Evolutionary conservation across 2,113 vertebrate species (phyloP), one percentile per base, ranked within the genome.

Genomic region (Uria lomvia): DNA sequence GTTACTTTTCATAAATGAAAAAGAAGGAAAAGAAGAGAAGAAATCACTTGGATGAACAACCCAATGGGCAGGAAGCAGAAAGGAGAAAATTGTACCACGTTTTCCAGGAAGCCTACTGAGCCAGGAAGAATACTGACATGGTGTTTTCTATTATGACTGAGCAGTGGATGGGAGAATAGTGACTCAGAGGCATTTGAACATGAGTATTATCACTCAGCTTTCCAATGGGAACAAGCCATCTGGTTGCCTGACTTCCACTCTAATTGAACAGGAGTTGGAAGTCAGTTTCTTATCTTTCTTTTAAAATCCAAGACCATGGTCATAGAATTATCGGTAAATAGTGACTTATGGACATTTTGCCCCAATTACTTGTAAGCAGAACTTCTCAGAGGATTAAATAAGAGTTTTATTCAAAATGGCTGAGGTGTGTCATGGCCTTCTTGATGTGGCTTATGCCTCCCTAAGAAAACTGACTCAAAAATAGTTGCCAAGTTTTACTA

Each of bases 81-180:
- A 80, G 42, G 58, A 86, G 53, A 93, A 32, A 62, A 62, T 67
- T 42, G 47, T 66, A 34, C 49, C 30, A 72, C 9, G 5, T 77
- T 89, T 97, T 91, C 82, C 92, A 86, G 87, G 94, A 95, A 89
- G 50, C 2, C 17, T 91, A 6, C 32, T 22, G 73, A 90, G 67
- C 78, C 82, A 95, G 84, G 66, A 84, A 82, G 71, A 95, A 82
- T 73, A 90, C 15, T 88, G 53, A 83, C 85, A 83, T 26, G 11
- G 42, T 86, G 7, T 63, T 94, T 96, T 93, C 67, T 96, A 12
- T 62, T 82, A 70, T 34, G 63, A 42, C 22, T 72, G 45, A 68
- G 71, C 24, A 70, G 15, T 86, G 67, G 66, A 93, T 86, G 17
- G 83, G 83, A 89, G 60, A 89, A 71, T n/a, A 80, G n/a, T 93